Conservation (phyloP, 1,140 invertebrate genomes). For the Drosophila albomicans region DNA sequence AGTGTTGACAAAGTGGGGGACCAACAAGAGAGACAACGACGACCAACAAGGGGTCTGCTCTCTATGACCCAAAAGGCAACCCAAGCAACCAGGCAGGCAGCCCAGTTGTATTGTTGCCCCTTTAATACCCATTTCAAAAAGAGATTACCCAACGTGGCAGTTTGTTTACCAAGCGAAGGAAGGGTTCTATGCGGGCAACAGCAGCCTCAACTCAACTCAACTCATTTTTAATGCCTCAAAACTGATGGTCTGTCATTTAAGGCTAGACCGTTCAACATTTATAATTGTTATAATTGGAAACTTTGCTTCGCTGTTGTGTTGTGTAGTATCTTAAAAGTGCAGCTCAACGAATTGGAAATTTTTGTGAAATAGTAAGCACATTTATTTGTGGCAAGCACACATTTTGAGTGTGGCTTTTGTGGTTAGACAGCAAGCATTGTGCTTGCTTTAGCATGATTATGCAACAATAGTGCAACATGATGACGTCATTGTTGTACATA, state of each 20-base stretch:
- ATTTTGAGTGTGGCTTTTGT: neutral
- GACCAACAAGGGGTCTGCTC: neutral
- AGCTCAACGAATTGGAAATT: constrained; percentile 11
- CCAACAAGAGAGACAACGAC: neutral
- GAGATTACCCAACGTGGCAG: constrained; percentile 56
- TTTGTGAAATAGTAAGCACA: neutral
- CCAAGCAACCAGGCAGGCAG: neutral
- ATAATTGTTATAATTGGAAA: constrained; percentile 30
- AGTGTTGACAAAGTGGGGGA: constrained; percentile 74
- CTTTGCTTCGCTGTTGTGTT: neutral
- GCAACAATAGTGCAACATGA: constrained; percentile 40
- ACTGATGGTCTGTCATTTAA: constrained; percentile 31
- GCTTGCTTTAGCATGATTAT: constrained; percentile 23
- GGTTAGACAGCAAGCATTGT: constrained; percentile 6
- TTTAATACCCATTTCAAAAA: constrained; percentile 65
- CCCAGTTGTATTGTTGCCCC: constrained; percentile 17
- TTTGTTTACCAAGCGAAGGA: constrained; percentile 16
- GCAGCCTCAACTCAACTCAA: neutral
- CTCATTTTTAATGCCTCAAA: constrained; percentile 32
- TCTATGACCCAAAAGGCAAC: constrained; percentile 12
- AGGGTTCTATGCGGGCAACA: constrained; percentile 13
- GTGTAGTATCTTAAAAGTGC: constrained; percentile 9
- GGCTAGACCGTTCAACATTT: constrained; percentile 1
- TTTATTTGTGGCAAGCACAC: neutral
- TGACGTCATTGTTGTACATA: constrained; percentile 43